Base-by-base conservation (phyloP, 2,888 invertebrate genomes). In the Antitype chi region DNA sequence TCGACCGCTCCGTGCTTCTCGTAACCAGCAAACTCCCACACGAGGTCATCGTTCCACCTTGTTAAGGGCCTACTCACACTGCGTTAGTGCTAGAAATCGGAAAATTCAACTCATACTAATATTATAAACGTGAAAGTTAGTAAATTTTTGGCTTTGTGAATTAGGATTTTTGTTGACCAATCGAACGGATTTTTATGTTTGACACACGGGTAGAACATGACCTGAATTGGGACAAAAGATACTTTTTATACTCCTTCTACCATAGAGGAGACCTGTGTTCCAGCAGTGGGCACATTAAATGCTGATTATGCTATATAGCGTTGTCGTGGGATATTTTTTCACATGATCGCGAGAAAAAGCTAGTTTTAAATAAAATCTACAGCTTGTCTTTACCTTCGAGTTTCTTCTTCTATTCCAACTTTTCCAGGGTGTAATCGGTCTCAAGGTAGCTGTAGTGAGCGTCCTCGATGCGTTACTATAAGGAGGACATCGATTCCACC, bases 371-470 rank as follows among this genome's bases (percentile, higher is more conserved):
- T 13, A 43, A 62, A 38, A 43, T 43, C 2, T 47, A 28, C 23
- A 67, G 28, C 28, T 38, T n/a, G 9, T 15, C 6, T 32, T 71
- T 94, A 98, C 98, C 98, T 97, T 98, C 98, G 47, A 98, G 94
- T 93, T 98, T 98, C 85, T 97, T 97, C 89, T 98, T 97, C 90
- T 98, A 98, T 82, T 98, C 97, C 71, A 98, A 94, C 92, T 98
- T 98, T 88, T 98, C 97, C 20, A 98, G 97, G 91, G 98, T 98
- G 90, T 98, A 98, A 89, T 98, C 98, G 43, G 98, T 98, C 91
- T 98, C 98, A 78, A 98, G 96, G 95, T 98, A 99, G 86, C 97
- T 97, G 94, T 98, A 97, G 95, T 98, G 98, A 71, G 98, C 97
- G 85, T 97, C 97, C 89, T 98, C 97, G 89, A 99, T 98, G 91